Base-by-base conservation (phyloP, 1,140 invertebrate species). In the Drosophila ananassae region DNA sequence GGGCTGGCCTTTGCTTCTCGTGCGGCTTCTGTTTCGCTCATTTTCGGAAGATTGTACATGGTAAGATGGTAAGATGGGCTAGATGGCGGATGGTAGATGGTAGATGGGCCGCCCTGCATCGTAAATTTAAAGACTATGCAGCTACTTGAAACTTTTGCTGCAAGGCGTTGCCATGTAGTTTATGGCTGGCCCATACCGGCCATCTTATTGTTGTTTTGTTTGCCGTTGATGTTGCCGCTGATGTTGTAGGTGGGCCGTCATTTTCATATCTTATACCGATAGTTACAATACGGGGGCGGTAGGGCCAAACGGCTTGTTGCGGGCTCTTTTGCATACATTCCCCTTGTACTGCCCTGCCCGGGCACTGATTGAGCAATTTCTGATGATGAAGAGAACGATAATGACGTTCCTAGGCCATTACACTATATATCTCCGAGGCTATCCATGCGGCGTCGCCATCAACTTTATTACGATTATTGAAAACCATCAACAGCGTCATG, bases 91-190 rank as follows among this genome's bases (percentile, higher is more conserved):
- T 24, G 37, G 48, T 6, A 5, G 30, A 25, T 54, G 30, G 28
- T 5, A 10, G 37, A 62, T 10, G 34, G 71, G 47, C 41, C 62
- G 69, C 53, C 59, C 56, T 61, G 67, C 73, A 67, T 81, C 78
- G 78, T 82, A 82, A 82, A 82, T 82, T 82, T 82, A 81, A 80
- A 82, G 79, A 77, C 79, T 77, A 74, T 82, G 79, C 77, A 79
- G 74, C 79, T 77, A 82, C 79, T 82, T 71, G 73, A 82, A 82
- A 82, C 59, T 64, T 77, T 69, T 63, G 51, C 71, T 75, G 77
- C 73, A 77, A 80, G 78, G 77, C 77, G 77, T 79, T 73, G 53
- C 76, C 77, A 62, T 52, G 62, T 79, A 79, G 69, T 79, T 79
- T 79, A 79, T 73, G 77, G 69, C 63, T 51, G 56, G 25, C 25